phyloP scores from a whole-genome alignment of 2,113 vertebrate species.

The Chlorocebus sabaeus region DNA sequence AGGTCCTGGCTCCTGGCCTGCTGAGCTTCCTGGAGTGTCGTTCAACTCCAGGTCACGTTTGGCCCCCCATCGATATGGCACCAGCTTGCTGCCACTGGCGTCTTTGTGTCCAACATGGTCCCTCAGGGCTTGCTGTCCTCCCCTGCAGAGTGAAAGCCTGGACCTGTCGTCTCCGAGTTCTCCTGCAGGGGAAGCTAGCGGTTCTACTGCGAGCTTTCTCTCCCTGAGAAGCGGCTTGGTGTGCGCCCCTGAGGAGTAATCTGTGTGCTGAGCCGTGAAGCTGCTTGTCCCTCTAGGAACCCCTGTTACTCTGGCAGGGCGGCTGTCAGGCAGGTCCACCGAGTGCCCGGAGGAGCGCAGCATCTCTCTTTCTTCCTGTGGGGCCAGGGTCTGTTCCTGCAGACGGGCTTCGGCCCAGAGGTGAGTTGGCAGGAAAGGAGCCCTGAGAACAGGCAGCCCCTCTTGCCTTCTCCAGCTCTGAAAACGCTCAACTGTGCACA shows the following conservation, averaged over 20 bases:
- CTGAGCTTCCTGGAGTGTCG: background rate
- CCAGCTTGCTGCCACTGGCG: too few species aligned
- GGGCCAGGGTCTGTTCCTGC: background rate
- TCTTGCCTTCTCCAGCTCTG: background rate
- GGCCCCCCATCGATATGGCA: too few species aligned
- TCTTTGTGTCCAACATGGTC: background rate
- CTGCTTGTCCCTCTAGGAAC: background rate
- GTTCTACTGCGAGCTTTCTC: rapidly evolving
- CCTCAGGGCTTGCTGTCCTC: background rate
- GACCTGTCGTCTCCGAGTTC: too few species aligned
- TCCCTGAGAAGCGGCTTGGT: background rate
- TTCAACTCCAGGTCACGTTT: too few species aligned
- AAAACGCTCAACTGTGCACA: background rate
- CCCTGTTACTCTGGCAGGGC: background rate
- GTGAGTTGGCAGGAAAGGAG: background rate
- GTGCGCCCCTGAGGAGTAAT: rapidly evolving
- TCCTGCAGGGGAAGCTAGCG: background rate
- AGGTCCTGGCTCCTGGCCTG: background rate
- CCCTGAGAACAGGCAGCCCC: background rate
- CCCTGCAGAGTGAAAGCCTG: background rate
- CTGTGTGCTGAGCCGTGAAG: background rate
- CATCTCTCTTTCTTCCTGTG: rapidly evolving
- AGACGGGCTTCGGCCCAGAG: rapidly evolving
- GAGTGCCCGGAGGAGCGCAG: background rate
- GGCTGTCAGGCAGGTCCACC: background rate